Percentiles rank a stretch among this genome's conserved stretches.
Evolutionary conservation across 2,113 vertebrate genomes (phyloP).

Genomic region (Crotalus viridis): DNA sequence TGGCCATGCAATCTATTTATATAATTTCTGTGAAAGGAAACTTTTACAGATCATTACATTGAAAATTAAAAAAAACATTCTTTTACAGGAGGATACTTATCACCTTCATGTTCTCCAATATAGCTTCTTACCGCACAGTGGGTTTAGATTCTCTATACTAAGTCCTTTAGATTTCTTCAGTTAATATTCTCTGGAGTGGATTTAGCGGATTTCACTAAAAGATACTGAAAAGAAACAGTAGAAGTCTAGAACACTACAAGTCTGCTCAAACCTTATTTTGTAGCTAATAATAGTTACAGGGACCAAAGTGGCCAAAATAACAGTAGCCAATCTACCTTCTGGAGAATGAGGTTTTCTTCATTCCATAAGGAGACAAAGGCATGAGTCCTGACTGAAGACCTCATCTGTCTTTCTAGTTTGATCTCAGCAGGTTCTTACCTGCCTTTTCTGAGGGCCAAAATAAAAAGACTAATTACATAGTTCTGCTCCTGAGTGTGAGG

Average conservation of each 20-base stretch:
- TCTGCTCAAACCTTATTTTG: not conserved
- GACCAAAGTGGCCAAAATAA: not conserved
- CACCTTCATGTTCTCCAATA: not conserved
- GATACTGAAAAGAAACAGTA: not conserved
- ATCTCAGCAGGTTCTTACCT: not conserved
- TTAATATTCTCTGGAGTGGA: not conserved
- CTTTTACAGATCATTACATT: not conserved
- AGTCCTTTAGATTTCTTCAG: not conserved
- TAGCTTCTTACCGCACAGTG: not conserved
- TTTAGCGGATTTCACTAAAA: not conserved
- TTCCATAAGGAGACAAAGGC: not conserved
- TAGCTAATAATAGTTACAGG: not conserved
- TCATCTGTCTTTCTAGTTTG: not conserved
- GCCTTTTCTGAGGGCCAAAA: not conserved
- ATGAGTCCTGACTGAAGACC: not conserved
- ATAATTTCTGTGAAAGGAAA: not conserved
- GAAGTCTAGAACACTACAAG: not conserved
- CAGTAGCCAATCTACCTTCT: not conserved
- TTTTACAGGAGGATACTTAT: not conserved
- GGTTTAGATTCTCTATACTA: not conserved
- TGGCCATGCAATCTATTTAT: not conserved
- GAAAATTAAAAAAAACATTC: not conserved
- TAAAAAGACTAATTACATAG: not conserved
- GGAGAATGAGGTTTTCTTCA: not conserved
- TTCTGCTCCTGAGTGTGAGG: not conserved